phyloP scores from a whole-genome alignment of 2,888 invertebrate genomes.

The Dugesia japonica region DNA sequence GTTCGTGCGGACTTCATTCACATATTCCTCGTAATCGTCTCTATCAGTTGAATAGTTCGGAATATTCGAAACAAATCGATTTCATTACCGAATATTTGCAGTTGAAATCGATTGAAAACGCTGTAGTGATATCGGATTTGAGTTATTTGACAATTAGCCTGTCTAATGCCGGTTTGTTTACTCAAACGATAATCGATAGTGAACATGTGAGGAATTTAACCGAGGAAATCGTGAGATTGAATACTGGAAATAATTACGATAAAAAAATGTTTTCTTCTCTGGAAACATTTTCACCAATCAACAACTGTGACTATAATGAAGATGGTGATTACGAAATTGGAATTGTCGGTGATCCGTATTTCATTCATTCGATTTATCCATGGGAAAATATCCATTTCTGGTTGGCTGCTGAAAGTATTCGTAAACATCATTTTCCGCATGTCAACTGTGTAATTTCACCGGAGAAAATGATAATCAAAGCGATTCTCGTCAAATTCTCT shows the following conservation, averaged over 20 bases:
- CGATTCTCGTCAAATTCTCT: constrained; percentile 66
- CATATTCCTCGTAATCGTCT: background rate
- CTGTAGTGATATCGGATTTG: background rate
- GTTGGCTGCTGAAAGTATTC: constrained; percentile 50
- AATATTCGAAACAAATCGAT: background rate
- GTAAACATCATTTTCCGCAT: background rate
- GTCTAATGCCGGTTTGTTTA: background rate
- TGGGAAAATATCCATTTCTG: constrained; percentile 78
- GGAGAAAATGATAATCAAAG: constrained; percentile 56
- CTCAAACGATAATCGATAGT: background rate
- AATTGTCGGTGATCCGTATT: constrained; percentile 72
- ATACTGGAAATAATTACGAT: background rate
- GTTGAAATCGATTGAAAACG: background rate
- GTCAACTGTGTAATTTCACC: constrained; percentile 54
- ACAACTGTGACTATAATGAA: no score
- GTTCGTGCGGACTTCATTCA: constrained; percentile 24
- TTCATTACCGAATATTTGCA: background rate
- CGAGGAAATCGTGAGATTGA: background rate
- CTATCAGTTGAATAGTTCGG: background rate
- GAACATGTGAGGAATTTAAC: background rate
- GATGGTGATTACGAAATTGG: no score
- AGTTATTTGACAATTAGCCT: background rate
- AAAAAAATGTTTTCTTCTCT: background rate
- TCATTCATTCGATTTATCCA: constrained; percentile 62
- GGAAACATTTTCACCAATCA: background rate